Base-by-base conservation (phyloP, 1,140 invertebrate species). In the Bicyclus anynana region DNA sequence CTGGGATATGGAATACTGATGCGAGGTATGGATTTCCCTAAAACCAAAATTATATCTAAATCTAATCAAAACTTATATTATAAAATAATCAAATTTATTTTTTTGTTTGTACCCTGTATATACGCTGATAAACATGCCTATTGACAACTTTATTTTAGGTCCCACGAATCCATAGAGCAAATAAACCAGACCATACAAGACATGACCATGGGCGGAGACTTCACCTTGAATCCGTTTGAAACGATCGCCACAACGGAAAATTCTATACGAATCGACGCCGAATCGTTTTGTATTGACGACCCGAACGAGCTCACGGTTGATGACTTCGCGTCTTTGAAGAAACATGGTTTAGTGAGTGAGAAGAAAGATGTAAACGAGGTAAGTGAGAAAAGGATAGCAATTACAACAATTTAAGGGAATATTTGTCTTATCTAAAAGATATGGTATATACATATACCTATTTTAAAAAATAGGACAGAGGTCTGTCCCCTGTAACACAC, bases 151-250 rank as follows among this genome's bases (percentile, higher is more conserved):
- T 26, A 48, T 54, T 57, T 1, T 53, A 85, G 82, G 21, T 74
- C 77, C 4, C 74, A 80, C 35, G 84, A 87, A 62, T 80, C 81
- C 13, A 82, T 87, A 20, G 84, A 86, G 55, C 84, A 86, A 42
- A 84, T 89, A 52, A 89, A 89, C 61, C 85, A 90, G 65, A 89
- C 89, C 0, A 85, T 89, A 2, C 80, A 89, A 60, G 89, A 90
- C 53, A 89, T 90, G 89, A 87, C 84, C 0, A 85, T 89, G 72
- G 82, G 87, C 5, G 88, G 84, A 0, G 85, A 89, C 17, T 80
- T 88, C 53, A 83, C 77, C 0, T 53, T 90, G 0, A 89, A 90
- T 49, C 89, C 89, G 0, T 90, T 89, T 42, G 89, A 89, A 54
- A 80, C 66, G 20, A 63, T 87, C 1, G 65, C 73, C 0, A 62